Base-by-base conservation (phyloP, 1,140 invertebrate genomes). In the Bradysia coprophila region DNA sequence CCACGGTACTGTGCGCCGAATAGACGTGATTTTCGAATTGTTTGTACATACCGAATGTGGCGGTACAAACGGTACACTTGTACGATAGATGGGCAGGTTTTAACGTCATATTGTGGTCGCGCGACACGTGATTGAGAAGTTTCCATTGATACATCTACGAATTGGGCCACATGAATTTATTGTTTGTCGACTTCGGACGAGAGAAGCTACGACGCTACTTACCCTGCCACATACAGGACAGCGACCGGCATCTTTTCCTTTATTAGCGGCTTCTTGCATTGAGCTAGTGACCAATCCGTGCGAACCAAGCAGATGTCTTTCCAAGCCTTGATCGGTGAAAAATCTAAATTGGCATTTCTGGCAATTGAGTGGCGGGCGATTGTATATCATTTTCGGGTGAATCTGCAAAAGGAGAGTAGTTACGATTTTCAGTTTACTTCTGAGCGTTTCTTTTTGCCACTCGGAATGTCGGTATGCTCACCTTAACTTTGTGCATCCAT, bases 361-460 rank as follows among this genome's bases (percentile, higher is more conserved):
- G 62, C 90, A 95, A 60, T 93, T 94, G 42, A 95, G 66, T 23
- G 90, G 90, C 45, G 90, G 88, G 63, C 87, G 69, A 62, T 89
- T 91, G 56, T 90, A 87, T 46, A 92, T 89, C 88, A 92, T 92
- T 65, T 92, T 92, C 45, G 87, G 88, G 68, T 92, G 88, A 54
- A 92, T 92, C 65, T 61, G 19, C 2, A 46, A 39, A 0, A 4
- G 19, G 19, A 23, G 19, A 13, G n/a, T n/a, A n/a, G n/a, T n/a
- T n/a, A n/a, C 1, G 11, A 9, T n/a, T n/a, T n/a, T n/a, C n/a
- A n/a, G n/a, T n/a, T n/a, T n/a, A n/a, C n/a, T n/a, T n/a, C n/a
- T n/a, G n/a, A n/a, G n/a, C n/a, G n/a, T n/a, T n/a, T n/a, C n/a
- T n/a, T n/a, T n/a, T n/a, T n/a, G n/a, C n/a, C n/a, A n/a, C n/a